Evolutionary conservation across 2,797 vertebrate species (phyloP).

Genomic region (Pyrocephalus nanus): DNA sequence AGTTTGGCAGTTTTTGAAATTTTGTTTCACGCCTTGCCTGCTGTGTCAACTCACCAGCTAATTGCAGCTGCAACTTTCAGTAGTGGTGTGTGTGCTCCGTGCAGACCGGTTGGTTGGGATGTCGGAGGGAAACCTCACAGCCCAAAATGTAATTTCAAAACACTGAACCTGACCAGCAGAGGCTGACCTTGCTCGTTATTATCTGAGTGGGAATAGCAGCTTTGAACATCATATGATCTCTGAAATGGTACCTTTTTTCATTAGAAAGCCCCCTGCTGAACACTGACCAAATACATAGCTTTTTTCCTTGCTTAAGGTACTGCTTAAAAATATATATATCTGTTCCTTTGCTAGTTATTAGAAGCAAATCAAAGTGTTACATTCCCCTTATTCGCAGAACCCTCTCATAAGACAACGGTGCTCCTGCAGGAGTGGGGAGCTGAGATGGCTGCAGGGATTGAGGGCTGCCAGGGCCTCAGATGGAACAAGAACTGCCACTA

Average conservation of each 20-base stretch:
- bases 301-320: constrained; percentile 63
- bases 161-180: constrained; percentile 69
- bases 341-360: constrained; percentile 64
- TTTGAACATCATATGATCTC: constrained; percentile 74
- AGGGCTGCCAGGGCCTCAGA: not conserved
- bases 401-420: constrained; percentile 34
- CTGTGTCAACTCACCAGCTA: constrained; percentile 64
- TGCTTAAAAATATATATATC: constrained; percentile 59
- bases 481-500: not conserved
- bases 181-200: constrained; percentile 75
- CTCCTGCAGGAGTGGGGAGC: not conserved
- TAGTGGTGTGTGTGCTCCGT: not conserved
- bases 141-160: constrained; percentile 74
- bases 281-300: constrained; percentile 66
- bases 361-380: constrained; percentile 55
- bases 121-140: constrained; percentile 54
- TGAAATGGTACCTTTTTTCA: constrained; percentile 73
- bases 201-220: constrained; percentile 74
- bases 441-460: not conserved
- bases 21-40: constrained; percentile 69
- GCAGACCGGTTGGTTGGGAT: constrained; percentile 19
- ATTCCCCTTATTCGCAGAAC: not conserved
- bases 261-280: constrained; percentile 73
- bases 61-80: constrained; percentile 60
- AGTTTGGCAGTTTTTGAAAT: constrained; percentile 68